Base-by-base conservation (phyloP, 2,888 invertebrate genomes). In the Copidosoma aretas region DNA sequence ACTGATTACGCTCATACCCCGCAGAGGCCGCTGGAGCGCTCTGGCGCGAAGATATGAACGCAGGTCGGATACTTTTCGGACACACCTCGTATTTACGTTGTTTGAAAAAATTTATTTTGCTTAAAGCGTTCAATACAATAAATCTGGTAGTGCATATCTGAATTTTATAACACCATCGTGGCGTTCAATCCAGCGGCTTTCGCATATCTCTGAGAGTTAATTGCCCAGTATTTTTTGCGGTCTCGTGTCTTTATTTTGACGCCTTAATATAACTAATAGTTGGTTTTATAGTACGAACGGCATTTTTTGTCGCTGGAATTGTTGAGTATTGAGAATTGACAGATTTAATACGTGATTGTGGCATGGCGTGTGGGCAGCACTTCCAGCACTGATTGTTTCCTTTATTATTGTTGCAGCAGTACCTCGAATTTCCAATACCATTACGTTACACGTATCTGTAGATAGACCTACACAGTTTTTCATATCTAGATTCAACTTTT, bases 211-310 rank as follows among this genome's bases (percentile, higher is more conserved):
- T 24, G 41, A 60, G 4, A 60, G n/a, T 52, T 59, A 41, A 21
- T 52, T 32, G 32, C 32, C 32, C 8, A 32, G 32, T 5, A 32
- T 32, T 3, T 32, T 32, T 32, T 32, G 3, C 32, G 8, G 32
- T 57, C 24, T 24, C 19, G n/a, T 1, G 54, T 41, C 53, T 39
- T 59, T 70, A 62, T n/a, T 39, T 46, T 53, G 57, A 68, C 32
- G 22, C 49, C 12, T 14, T 60, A 22, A 19, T 32, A 51, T 66
- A 71, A n/a, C 15, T 19, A 39, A 71, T 64, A 8, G 64, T 61
- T 61, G 51, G 39, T 57, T 71, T 68, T 64, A 71, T 71, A n/a
- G 39, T 64, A 32, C 61, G 64, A n/a, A 69, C 32, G 15, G 61
- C 46, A 59, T 71, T 71, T 59, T 56, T 57, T 24, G 57, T 43